A percentile compares a stretch with the other conserved stretches of the same genome.
Evolutionary conservation across 2,113 vertebrate species (phyloP).

Genomic region (Dipodomys merriami): DNA sequence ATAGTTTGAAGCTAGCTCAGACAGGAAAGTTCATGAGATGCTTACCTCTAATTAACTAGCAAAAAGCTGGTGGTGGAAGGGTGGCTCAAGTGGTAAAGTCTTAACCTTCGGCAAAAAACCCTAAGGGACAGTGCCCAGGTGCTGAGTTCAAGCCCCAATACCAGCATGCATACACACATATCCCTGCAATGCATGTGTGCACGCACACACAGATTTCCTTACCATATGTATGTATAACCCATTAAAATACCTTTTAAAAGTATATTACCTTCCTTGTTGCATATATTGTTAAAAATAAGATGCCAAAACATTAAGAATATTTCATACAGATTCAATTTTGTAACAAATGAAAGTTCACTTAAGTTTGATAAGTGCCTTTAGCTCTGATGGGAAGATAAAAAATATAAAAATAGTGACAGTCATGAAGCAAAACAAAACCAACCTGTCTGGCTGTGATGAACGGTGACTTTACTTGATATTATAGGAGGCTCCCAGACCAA

Average conservation of each 20-base stretch:
- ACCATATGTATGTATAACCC: neutral
- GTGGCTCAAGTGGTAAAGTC: too few species aligned
- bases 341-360: constrained; percentile 27
- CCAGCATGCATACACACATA: too few species aligned
- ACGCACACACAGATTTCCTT: neutral
- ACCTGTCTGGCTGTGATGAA: constrained; percentile 46
- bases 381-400: constrained; percentile 51
- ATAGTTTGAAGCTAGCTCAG: too few species aligned
- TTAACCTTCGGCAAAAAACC: too few species aligned
- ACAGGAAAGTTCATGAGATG: too few species aligned
- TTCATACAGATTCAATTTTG: neutral
- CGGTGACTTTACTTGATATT: constrained; percentile 12
- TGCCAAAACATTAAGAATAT: neutral
- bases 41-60: too few species aligned
- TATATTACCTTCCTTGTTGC: neutral
- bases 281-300: constrained; percentile 16
- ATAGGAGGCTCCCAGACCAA: constrained; percentile 31
- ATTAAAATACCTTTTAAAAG: constrained; percentile 20
- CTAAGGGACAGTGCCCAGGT: too few species aligned
- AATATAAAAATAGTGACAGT: constrained; percentile 50
- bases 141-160: too few species aligned
- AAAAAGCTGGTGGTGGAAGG: too few species aligned
- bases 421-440: neutral
- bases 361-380: constrained; percentile 15
- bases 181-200: too few species aligned